A percentile compares a stretch with the other conserved stretches of the same genome.
Evolutionary conservation across 2,113 vertebrate species (phyloP).

Genomic region (Lipotes vexillifer): DNA sequence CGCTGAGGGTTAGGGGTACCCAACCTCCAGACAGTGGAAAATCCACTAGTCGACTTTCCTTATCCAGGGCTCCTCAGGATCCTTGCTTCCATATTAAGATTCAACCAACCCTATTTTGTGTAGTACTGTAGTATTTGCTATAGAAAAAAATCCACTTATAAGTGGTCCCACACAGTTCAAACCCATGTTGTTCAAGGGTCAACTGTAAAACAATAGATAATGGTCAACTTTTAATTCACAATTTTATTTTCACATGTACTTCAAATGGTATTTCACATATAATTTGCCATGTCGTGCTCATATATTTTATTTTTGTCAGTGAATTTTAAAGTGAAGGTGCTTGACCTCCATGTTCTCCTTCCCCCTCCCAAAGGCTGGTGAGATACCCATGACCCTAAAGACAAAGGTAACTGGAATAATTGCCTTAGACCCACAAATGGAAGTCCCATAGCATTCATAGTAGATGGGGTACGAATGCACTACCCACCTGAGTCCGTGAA

Average conservation of each 20-base stretch:
- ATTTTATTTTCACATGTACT: not conserved
- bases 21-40: no score
- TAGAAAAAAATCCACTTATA: no score
- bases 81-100: no score
- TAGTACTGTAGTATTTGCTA: no score
- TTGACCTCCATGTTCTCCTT: not conserved
- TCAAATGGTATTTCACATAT: not conserved
- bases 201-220: not conserved
- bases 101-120: no score
- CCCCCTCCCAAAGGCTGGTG: no score
- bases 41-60: no score
- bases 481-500: not conserved
- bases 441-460: not conserved
- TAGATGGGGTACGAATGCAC: not conserved
- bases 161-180: no score
- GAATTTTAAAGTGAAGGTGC: not conserved
- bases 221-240: not conserved
- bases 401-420: not conserved
- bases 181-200: no score
- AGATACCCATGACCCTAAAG: not conserved
- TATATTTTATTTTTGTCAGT: not conserved
- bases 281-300: not conserved
- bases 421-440: not conserved
- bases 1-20: no score
- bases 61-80: no score